Conservation (phyloP, 2,797 vertebrate species). For the Cyclura pinguis region DNA sequence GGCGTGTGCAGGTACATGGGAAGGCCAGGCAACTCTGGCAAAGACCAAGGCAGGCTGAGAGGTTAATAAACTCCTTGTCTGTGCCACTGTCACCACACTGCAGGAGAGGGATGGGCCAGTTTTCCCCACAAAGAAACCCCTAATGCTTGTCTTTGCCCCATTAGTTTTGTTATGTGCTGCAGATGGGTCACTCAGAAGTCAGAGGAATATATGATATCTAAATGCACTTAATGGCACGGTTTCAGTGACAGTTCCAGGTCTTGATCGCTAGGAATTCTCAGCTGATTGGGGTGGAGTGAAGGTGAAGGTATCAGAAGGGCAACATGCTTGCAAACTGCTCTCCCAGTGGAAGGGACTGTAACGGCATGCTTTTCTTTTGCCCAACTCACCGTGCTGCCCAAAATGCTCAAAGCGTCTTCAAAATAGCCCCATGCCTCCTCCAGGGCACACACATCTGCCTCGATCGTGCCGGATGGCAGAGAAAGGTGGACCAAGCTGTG, state of each 20-base stretch:
- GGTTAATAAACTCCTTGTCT: background rate
- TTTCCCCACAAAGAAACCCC: background rate
- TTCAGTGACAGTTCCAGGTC: background rate
- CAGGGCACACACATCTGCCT: constrained; percentile 82
- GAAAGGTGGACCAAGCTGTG: constrained; percentile 90
- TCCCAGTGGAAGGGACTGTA: background rate
- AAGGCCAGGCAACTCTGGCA: background rate
- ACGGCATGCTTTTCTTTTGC: constrained; percentile 6
- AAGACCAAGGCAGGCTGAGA: background rate
- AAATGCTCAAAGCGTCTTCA: constrained; percentile 87
- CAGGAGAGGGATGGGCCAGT: background rate
- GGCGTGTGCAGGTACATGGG: background rate
- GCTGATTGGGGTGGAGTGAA: background rate
- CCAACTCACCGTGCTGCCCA: constrained; percentile 86
- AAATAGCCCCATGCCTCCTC: constrained; percentile 90
- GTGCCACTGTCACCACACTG: background rate
- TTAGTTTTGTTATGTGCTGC: too few species aligned
- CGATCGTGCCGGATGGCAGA: constrained; percentile 82
- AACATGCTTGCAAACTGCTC: background rate
- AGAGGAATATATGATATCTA: background rate
- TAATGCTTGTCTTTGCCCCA: background rate
- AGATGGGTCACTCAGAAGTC: too few species aligned
- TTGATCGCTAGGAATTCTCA: background rate
- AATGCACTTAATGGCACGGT: background rate
- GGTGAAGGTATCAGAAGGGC: background rate